A percentile compares a stretch with the other conserved stretches of the same genome.
Evolutionary conservation across 2,113 vertebrate genomes (phyloP).

Genomic region (Ictalurus furcatus): DNA sequence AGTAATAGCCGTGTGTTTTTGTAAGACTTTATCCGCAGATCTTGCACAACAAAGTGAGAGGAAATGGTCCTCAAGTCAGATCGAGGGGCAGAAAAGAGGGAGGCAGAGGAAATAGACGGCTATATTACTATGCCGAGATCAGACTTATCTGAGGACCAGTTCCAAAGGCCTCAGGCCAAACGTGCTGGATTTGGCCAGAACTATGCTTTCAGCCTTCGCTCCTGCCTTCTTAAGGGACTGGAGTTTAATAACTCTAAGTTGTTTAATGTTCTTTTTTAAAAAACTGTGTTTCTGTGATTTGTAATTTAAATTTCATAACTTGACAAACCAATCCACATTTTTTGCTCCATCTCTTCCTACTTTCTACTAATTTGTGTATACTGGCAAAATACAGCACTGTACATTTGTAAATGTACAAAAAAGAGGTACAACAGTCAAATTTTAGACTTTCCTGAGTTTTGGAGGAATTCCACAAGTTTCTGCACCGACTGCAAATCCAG

Average conservation of each 20-base stretch:
- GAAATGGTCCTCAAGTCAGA: constrained; percentile 54
- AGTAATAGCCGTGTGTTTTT: constrained; percentile 43
- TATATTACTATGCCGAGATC: constrained; percentile 41
- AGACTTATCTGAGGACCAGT: constrained; percentile 50
- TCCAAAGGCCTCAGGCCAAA: constrained; percentile 48
- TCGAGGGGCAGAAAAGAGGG: constrained; percentile 32
- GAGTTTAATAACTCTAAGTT: constrained; percentile 33
- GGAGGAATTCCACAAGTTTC: neutral
- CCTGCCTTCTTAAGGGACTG: constrained; percentile 8
- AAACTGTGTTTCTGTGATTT: constrained; percentile 33
- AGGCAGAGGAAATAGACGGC: constrained; percentile 41
- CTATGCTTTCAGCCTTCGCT: constrained; percentile 1
- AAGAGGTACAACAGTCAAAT: neutral
- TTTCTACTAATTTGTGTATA: neutral
- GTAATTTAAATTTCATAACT: constrained; percentile 13
- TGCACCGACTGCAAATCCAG: neutral
- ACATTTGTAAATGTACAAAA: neutral
- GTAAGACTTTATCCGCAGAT: constrained; percentile 51
- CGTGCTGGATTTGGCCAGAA: constrained; percentile 30
- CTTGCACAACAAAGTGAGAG: constrained; percentile 56
- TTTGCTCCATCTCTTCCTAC: neutral
- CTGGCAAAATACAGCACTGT: neutral
- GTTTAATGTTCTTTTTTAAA: neutral
- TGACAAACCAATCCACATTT: constrained; percentile 16
- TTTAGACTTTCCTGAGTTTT: neutral